Conservation (phyloP, 1,140 invertebrate species). For the Phocides pigmalion region DNA sequence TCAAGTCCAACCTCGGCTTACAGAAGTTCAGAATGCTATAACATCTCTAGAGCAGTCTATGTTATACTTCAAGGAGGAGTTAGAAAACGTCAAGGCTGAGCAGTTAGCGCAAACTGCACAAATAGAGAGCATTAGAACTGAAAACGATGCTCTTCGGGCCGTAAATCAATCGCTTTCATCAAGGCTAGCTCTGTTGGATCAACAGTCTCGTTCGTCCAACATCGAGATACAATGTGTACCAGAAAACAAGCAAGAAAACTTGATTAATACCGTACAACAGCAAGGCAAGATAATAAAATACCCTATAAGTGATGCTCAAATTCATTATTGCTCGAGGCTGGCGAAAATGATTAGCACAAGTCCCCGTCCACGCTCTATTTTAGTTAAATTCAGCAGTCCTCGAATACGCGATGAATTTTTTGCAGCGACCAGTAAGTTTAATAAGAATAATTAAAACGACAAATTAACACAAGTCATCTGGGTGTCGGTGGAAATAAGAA, state of each 20-base stretch:
- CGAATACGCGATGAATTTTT: background rate
- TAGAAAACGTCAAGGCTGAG: constrained; percentile 10
- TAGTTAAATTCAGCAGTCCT: background rate
- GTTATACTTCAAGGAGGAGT: constrained; percentile 15
- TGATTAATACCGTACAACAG: background rate
- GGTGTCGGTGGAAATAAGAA: background rate
- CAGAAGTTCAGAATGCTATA: constrained; percentile 1
- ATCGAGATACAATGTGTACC: too few relatives aligned
- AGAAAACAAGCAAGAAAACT: too few relatives aligned
- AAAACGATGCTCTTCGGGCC: too few relatives aligned
- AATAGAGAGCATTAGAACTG: background rate
- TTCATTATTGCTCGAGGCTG: background rate
- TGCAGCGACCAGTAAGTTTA: constrained; percentile 4
- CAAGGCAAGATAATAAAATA: constrained; percentile 15
- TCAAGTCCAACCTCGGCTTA: background rate
- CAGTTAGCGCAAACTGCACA: constrained; percentile 3
- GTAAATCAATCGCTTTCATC: background rate
- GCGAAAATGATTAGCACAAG: background rate
- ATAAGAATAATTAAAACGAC: background rate
- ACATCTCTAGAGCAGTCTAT: constrained; percentile 1
- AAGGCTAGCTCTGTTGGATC: background rate
- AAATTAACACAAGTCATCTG: background rate
- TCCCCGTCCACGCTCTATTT: constrained; percentile 30
- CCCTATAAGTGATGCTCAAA: constrained; percentile 1
- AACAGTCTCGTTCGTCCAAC: background rate